Conservation (phyloP, 2,888 invertebrate species). For the Campoplex nolae region DNA sequence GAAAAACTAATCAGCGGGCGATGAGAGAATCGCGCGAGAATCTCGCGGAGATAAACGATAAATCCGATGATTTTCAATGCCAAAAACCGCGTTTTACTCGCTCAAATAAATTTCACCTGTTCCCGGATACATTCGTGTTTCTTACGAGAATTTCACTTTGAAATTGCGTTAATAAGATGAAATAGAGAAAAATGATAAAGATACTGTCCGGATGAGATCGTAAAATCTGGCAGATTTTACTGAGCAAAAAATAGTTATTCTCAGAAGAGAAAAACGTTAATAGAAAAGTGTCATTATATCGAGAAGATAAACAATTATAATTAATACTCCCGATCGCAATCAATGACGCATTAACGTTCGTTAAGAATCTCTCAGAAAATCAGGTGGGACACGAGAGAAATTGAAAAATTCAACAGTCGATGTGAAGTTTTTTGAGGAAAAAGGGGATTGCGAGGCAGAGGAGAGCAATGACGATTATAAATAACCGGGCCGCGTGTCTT, state of each 20-base stretch:
- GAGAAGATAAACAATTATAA: background rate
- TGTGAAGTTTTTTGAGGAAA: slow-evolving; percentile 31
- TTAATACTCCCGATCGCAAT: background rate
- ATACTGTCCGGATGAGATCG: background rate
- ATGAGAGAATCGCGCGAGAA: slow-evolving; percentile 1
- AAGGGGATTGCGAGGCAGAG: slow-evolving; percentile 53
- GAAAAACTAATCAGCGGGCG: slow-evolving; percentile 30
- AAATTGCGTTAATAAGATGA: background rate
- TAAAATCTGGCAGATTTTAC: background rate
- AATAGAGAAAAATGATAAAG: slow-evolving; percentile 2
- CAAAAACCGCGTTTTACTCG: slow-evolving; percentile 49
- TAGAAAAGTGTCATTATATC: background rate
- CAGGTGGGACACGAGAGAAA: background rate
- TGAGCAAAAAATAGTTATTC: background rate
- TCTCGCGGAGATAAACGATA: slow-evolving; percentile 1
- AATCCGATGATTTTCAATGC: slow-evolving; percentile 41
- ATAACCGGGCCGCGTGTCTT: slow-evolving; percentile 79
- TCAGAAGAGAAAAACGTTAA: background rate
- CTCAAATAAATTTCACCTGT: slow-evolving; percentile 62
- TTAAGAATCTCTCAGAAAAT: slow-evolving; percentile 35
- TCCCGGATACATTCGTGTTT: slow-evolving; percentile 35
- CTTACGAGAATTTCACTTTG: slow-evolving; percentile 17
- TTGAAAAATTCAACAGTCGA: background rate
- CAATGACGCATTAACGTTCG: background rate
- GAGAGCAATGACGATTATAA: slow-evolving; percentile 77